Evolutionary conservation across 2,888 invertebrate species (phyloP), one percentile per base, ranked within the genome.

Genomic region (Incurvaria masculella): DNA sequence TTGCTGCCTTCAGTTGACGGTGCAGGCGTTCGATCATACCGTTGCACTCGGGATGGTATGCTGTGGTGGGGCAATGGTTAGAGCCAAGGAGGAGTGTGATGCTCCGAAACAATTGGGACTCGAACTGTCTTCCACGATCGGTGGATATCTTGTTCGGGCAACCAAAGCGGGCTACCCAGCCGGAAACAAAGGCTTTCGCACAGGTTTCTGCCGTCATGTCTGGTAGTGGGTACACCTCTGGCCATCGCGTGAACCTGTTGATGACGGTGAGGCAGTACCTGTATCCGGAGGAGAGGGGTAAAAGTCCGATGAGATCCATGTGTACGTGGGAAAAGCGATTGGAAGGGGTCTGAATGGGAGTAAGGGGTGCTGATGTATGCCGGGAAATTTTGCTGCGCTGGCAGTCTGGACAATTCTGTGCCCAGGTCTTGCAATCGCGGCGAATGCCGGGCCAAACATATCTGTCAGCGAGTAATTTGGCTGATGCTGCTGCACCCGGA

Each of bases 111-210:
- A 8, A 59, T 46, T 52, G 53, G 55, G 17, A 54, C 46, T 65
- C 61, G 42, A 70, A 69, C 48, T 69, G 68, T 6, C 57, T 45
- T 1, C 66, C 65, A 47, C 59, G 60, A 50, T 68, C 66, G 1
- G 64, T 61, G 0, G 66, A 63, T 4, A 63, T 53, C 3, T 14
- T 33, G 14, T 6, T n/a, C 2, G 72, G 73, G 11, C 61, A 56
- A 1, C 72, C 72, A 49, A 62, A 73, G 10, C 69, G 53, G 1
- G 68, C 47, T 2, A 78, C 61, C 75, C 71, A 78, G 0, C 53
- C 51, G 0, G 45, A 33, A 17, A 61, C 47, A 6, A 76, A 58
- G 2, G 64, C 61, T n/a, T 49, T 33, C 1, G 64, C 64, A 2
- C 64, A 61, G 0, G 65, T 61, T 46, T 61, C 63, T 0, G 66